Evolutionary conservation across 2,797 vertebrate species (phyloP).

Genomic region (Helostoma temminkii): DNA sequence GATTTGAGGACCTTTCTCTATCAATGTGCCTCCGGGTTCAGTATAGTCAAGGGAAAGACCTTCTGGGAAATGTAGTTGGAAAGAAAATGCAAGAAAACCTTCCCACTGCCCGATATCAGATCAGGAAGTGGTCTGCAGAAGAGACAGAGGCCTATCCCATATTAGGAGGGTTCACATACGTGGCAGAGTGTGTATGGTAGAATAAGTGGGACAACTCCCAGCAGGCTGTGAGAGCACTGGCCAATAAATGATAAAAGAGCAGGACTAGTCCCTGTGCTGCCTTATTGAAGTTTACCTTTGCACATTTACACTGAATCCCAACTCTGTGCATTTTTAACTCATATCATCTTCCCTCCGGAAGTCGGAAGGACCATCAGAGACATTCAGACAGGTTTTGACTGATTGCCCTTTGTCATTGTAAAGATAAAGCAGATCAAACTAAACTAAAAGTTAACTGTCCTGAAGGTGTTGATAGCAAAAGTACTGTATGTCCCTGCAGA

Average conservation of each 20-base stretch:
- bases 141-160: constrained; percentile 69
- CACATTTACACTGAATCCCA: constrained; percentile 74
- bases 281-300: constrained; percentile 83
- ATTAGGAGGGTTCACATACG: constrained; percentile 78
- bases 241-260: constrained; percentile 81
- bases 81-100: constrained; percentile 70
- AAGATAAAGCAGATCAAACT: constrained; percentile 67
- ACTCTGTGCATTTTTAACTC: constrained; percentile 65
- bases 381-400: constrained; percentile 57
- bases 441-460: constrained; percentile 38
- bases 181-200: constrained; percentile 75
- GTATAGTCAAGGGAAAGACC: constrained; percentile 62
- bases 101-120: constrained; percentile 76
- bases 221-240: constrained; percentile 74
- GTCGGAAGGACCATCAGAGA: constrained; percentile 57
- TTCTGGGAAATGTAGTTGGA: constrained; percentile 79
- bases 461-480: constrained; percentile 32
- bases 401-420: constrained; percentile 65
- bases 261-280: constrained; percentile 67
- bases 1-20: constrained; percentile 70
- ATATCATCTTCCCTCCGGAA: constrained; percentile 45
- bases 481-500: constrained; percentile 39
- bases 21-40: constrained; percentile 61
- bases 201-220: constrained; percentile 85
- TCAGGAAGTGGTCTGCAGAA: constrained; percentile 66